Conservation (phyloP, 2,113 vertebrate genomes). For the Calonectris borealis region DNA sequence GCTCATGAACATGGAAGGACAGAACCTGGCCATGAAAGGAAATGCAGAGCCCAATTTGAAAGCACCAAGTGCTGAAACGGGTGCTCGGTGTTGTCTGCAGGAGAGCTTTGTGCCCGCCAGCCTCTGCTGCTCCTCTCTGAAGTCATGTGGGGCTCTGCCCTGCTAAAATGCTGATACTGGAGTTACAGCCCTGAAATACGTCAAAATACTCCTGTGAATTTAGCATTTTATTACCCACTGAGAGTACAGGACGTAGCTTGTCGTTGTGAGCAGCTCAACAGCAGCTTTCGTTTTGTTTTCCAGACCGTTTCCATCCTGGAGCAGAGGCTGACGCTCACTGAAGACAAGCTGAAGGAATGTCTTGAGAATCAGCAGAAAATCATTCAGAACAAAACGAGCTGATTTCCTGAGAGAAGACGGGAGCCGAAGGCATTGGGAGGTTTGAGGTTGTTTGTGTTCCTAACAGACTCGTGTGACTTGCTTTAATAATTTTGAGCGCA, state of each 20-base stretch:
- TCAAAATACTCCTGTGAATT: background rate
- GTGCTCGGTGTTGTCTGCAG: background rate
- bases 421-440: conserved; percentile 26
- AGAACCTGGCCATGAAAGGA: background rate
- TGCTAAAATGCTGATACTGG: background rate
- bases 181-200: background rate
- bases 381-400: conserved; percentile 69
- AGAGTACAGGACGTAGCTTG: background rate
- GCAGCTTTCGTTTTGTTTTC: conserved; percentile 14
- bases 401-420: conserved; percentile 22
- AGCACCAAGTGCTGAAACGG: fast-evolving
- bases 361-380: conserved; percentile 89
- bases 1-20: background rate
- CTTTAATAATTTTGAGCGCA: conserved; percentile 15
- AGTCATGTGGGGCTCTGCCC: background rate
- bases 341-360: conserved; percentile 95
- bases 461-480: conserved; percentile 11
- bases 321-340: conserved; percentile 90
- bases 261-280: background rate
- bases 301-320: conserved; percentile 86
- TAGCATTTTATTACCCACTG: background rate
- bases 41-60: background rate
- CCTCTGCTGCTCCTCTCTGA: background rate
- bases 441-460: conserved; percentile 22
- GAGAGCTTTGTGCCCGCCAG: background rate